Percentiles rank a stretch among this genome's conserved stretches.
Evolutionary conservation across 2,888 invertebrate genomes (phyloP).

Genomic region (Galerucella calmariensis): DNA sequence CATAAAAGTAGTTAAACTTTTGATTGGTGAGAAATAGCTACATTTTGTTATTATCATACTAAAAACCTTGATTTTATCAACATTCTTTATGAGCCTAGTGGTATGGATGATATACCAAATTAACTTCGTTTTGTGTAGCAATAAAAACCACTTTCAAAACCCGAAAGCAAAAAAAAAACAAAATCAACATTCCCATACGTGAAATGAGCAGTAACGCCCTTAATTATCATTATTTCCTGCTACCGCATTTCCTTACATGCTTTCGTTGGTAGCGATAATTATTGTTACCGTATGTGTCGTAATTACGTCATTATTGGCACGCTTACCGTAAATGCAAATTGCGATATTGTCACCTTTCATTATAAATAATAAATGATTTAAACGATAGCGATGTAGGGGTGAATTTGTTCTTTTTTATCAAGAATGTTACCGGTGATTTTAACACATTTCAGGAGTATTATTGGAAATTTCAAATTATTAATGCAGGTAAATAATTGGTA

Average conservation of each 20-base stretch:
- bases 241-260: constrained; percentile 24
- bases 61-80: too few species aligned
- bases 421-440: too few species aligned
- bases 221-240: constrained; percentile 27
- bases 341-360: constrained; percentile 32
- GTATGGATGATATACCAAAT: not conserved
- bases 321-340: constrained; percentile 18
- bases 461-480: too few species aligned
- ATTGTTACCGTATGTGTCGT: constrained; percentile 28
- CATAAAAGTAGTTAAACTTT: too few species aligned
- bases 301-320: constrained; percentile 32
- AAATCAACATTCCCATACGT: constrained; percentile 8
- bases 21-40: too few species aligned
- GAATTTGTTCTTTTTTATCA: too few species aligned
- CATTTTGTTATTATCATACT: too few species aligned
- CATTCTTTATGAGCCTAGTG: too few species aligned
- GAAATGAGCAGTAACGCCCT: constrained; percentile 28
- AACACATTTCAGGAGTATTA: too few species aligned
- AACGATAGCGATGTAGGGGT: too few species aligned
- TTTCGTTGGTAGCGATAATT: constrained; percentile 29
- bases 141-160: not conserved
- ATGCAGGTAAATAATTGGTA: too few species aligned
- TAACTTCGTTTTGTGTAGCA: not conserved
- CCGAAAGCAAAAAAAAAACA: not conserved
- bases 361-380: not conserved